These are phyloP conservation scores for Siphamia tubifer DNA, from an alignment of 2,113 vertebrate species.

Conservation along the genomic window DNA sequence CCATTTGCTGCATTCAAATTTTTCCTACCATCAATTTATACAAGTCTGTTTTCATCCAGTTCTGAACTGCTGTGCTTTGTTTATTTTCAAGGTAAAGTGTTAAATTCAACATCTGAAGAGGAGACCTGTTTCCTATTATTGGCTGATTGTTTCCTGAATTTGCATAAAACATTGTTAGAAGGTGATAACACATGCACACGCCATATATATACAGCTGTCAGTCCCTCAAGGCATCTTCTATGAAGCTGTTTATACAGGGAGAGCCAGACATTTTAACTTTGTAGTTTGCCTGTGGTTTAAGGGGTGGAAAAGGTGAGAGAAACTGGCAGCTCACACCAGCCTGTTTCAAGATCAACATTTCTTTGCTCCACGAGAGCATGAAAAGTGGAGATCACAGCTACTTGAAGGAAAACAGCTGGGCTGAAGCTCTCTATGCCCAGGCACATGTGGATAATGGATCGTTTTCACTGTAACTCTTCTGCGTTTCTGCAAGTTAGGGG, in stretches of 20 bases:
- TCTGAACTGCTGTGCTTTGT: not conserved
- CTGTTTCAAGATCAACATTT: conserved; percentile 59
- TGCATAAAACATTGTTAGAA: not conserved
- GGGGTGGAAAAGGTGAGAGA: conserved; percentile 21
- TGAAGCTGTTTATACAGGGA: not conserved
- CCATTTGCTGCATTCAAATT: conserved; percentile 15
- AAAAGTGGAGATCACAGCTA: conserved; percentile 39
- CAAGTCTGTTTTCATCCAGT: not conserved
- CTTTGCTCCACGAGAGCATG: conserved; percentile 24
- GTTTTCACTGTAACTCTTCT: conserved; percentile 61
- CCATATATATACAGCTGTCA: not conserved
- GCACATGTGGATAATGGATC: conserved; percentile 75
- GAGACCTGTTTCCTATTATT: not conserved
- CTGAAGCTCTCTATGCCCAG: conserved; percentile 49
- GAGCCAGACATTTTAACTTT: conserved; percentile 1
- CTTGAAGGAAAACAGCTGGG: conserved; percentile 59
- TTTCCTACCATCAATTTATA: conserved; percentile 16
- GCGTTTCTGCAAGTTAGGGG: conserved; percentile 44
- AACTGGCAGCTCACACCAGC: conserved; percentile 33
- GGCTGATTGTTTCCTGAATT: not conserved
- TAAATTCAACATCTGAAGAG: not conserved
- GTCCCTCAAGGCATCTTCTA: conserved; percentile 7
- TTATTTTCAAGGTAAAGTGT: conserved; percentile 11
- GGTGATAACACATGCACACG: not conserved
- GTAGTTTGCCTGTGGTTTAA: conserved; percentile 31